These are phyloP conservation scores for Etia nguti DNA, from an alignment of 2,113 vertebrate species.

Conservation along the genomic window DNA sequence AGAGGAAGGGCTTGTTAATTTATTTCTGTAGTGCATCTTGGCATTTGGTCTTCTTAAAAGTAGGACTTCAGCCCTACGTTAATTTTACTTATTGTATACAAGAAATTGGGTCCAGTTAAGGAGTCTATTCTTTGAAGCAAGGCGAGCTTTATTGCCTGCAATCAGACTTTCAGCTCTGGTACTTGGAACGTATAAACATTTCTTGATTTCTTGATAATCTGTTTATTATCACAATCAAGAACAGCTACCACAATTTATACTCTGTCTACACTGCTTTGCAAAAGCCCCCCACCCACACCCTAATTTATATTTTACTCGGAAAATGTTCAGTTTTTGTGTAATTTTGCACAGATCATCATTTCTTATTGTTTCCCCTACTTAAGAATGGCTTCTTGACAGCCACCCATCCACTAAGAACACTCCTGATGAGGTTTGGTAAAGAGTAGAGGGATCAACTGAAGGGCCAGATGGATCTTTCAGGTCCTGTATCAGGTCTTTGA, in stretches of 20 bases:
- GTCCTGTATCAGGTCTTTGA: background rate
- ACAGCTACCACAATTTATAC: background rate
- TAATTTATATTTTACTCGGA: background rate
- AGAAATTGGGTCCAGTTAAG: background rate
- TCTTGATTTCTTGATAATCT: background rate
- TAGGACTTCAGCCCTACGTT: background rate
- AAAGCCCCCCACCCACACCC: background rate
- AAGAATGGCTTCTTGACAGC: background rate
- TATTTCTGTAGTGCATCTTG: background rate
- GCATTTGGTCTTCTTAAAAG: conserved; percentile 4
- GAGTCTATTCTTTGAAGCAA: background rate
- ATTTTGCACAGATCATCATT: background rate
- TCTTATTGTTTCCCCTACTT: background rate
- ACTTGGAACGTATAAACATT: background rate
- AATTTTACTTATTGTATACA: background rate
- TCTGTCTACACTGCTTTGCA: background rate
- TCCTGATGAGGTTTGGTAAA: background rate
- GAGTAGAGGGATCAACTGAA: background rate
- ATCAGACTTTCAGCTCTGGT: background rate
- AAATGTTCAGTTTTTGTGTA: background rate
- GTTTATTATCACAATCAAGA: background rate
- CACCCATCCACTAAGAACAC: background rate
- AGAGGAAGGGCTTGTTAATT: background rate
- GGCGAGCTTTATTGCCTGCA: background rate
- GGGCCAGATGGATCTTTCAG: background rate